A percentile compares a stretch with the other conserved stretches of the same genome.
Evolutionary conservation across 2,888 invertebrate genomes (phyloP).

Genomic region (Lycocerus yunnanus): DNA sequence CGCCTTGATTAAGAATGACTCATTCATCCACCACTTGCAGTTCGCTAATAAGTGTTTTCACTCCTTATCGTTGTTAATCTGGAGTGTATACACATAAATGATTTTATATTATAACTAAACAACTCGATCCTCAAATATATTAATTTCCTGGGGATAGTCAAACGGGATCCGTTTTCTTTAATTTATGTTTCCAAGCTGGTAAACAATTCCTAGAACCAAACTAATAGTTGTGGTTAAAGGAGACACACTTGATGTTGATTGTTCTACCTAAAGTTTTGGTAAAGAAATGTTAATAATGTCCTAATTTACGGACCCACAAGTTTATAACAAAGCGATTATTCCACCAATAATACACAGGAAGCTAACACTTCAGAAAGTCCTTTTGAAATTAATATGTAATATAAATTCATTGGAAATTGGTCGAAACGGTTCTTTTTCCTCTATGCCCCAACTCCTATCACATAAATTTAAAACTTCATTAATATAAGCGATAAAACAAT

Average conservation of each 20-base stretch:
- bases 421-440: not conserved
- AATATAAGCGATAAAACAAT: not conserved
- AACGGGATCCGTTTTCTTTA: not conserved
- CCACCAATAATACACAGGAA: not conserved
- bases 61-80: not conserved
- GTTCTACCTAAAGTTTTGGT: not conserved
- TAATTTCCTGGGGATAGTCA: not conserved
- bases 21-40: not conserved
- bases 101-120: not conserved
- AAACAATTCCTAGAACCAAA: not conserved
- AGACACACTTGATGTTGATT: not conserved
- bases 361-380: not conserved
- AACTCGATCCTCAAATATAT: not conserved
- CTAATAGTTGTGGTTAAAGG: not conserved
- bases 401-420: not conserved
- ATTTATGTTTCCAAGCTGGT: not conserved
- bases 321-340: not conserved
- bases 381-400: not conserved
- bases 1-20: not conserved
- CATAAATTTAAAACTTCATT: not conserved
- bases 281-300: not conserved
- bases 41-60: not conserved
- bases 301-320: not conserved
- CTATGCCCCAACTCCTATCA: not conserved
- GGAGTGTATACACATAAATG: not conserved